A percentile compares a stretch with the other conserved stretches of the same genome.
These are phyloP conservation scores for Brenthis ino DNA, from an alignment of 2,888 invertebrate species.

Conservation along the genomic window DNA sequence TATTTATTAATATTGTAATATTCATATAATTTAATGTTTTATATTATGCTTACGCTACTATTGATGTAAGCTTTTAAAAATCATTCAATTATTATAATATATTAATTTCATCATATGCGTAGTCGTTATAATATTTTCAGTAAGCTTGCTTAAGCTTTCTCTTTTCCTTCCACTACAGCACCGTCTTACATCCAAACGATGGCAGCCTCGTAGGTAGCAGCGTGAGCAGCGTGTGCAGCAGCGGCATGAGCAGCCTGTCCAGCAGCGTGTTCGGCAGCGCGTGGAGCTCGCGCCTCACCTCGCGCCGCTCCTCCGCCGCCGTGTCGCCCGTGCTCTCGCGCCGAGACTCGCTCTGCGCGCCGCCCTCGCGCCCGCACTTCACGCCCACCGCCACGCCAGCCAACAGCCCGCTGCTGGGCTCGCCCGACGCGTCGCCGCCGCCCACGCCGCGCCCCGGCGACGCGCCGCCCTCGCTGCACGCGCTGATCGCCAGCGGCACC, in stretches of 20 bases:
- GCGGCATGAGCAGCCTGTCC: conserved; percentile 81
- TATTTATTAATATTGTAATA: neutral
- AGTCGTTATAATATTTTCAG: conserved; percentile 21
- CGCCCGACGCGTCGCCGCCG: conserved; percentile 80
- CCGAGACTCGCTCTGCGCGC: conserved; percentile 89
- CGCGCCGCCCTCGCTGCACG: conserved; percentile 76
- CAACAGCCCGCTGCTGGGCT: conserved; percentile 89
- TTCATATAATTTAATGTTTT: conserved; percentile 16
- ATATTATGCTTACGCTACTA: conserved; percentile 21
- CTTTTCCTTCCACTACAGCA: conserved; percentile 75
- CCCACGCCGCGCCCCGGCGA: conserved; percentile 85
- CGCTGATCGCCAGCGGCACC: conserved; percentile 78
- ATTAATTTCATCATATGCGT: conserved; percentile 22
- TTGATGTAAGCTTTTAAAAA: conserved; percentile 23
- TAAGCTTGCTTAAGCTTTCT: conserved; percentile 35
- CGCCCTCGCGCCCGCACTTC: conserved; percentile 86
- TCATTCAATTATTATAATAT: conserved; percentile 9
- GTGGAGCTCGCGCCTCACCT: conserved; percentile 85
- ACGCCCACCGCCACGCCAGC: conserved; percentile 94
- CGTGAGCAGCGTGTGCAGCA: conserved; percentile 83
- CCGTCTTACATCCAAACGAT: conserved; percentile 94
- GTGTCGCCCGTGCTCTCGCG: conserved; percentile 85
- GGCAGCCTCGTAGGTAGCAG: conserved; percentile 87
- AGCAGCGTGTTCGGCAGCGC: conserved; percentile 78
- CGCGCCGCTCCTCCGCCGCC: conserved; percentile 79